phyloP scores from a whole-genome alignment of 2,888 invertebrate species.

The Automeris io region DNA sequence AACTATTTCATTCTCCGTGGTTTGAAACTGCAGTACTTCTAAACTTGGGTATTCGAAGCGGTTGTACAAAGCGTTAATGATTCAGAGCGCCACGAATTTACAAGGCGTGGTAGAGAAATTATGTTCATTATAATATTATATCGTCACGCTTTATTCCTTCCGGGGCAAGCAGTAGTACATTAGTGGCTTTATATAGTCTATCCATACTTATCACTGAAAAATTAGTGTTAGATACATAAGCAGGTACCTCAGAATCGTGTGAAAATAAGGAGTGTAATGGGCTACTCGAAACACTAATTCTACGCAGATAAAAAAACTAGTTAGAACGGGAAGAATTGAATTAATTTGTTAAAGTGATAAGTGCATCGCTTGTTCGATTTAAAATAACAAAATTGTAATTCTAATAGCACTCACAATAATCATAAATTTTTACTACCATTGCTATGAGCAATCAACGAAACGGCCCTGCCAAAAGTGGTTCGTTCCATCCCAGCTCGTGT shows the following conservation, averaged over 20 bases:
- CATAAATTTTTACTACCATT: constrained; percentile 7
- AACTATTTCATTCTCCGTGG: constrained; percentile 39
- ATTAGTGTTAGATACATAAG: too few species aligned
- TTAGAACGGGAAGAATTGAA: too few species aligned
- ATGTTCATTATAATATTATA: constrained; percentile 27
- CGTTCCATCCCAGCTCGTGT: constrained; percentile 51
- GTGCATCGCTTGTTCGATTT: too few species aligned
- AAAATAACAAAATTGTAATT: too few species aligned
- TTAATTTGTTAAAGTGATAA: too few species aligned
- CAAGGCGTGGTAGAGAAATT: constrained; percentile 21
- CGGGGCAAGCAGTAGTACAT: background rate
- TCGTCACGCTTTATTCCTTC: constrained; percentile 7
- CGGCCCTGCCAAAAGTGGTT: constrained; percentile 45
- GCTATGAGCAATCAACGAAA: constrained; percentile 16
- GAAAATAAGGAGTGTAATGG: too few species aligned
- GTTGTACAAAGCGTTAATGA: constrained; percentile 26
- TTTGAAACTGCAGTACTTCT: constrained; percentile 32
- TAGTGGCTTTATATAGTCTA: too few species aligned
- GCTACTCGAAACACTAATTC: too few species aligned
- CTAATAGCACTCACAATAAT: constrained; percentile 7
- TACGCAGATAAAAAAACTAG: too few species aligned
- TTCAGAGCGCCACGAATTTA: constrained; percentile 27
- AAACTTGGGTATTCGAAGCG: constrained; percentile 32
- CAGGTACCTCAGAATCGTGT: too few species aligned
- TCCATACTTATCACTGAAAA: too few species aligned